Conservation (phyloP, 2,888 invertebrate genomes). For the Hoplodrina ambigua region DNA sequence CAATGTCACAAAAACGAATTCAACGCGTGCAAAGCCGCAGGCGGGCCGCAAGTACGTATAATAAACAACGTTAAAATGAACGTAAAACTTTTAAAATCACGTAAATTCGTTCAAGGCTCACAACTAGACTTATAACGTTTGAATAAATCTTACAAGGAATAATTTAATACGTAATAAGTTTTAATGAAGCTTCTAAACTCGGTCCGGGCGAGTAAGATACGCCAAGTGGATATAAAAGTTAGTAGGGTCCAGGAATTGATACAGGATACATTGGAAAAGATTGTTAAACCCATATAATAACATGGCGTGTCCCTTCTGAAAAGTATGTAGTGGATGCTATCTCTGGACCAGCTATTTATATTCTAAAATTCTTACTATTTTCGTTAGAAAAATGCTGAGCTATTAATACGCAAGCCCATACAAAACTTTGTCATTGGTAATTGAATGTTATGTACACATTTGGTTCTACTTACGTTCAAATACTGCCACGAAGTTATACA, state of each 20-base stretch:
- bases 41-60: constrained; percentile 27
- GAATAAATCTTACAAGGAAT: constrained; percentile 65
- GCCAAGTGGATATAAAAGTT: constrained; percentile 62
- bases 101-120: constrained; percentile 59
- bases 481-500: constrained; percentile 53
- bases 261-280: constrained; percentile 55
- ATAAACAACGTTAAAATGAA: constrained; percentile 50
- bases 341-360: constrained; percentile 51
- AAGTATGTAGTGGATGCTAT: constrained; percentile 43
- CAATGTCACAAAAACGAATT: constrained; percentile 53
- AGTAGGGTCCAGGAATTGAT: constrained; percentile 61
- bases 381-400: constrained; percentile 34
- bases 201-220: constrained; percentile 55
- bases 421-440: constrained; percentile 7
- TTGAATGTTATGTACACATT: constrained; percentile 18
- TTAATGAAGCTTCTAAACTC: constrained; percentile 64
- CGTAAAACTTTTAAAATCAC: constrained; percentile 51
- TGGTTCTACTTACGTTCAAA: constrained; percentile 57
- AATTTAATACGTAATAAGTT: constrained; percentile 67
- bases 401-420: constrained; percentile 41
- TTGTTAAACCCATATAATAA: constrained; percentile 53
- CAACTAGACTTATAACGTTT: constrained; percentile 60
- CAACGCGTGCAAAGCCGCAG: constrained; percentile 34
- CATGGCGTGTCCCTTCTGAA: constrained; percentile 46
- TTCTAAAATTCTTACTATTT: constrained; percentile 42